A percentile compares a stretch with the other conserved stretches of the same genome.
phyloP scores from a whole-genome alignment of 2,113 vertebrate genomes.

The Sardina pilchardus region DNA sequence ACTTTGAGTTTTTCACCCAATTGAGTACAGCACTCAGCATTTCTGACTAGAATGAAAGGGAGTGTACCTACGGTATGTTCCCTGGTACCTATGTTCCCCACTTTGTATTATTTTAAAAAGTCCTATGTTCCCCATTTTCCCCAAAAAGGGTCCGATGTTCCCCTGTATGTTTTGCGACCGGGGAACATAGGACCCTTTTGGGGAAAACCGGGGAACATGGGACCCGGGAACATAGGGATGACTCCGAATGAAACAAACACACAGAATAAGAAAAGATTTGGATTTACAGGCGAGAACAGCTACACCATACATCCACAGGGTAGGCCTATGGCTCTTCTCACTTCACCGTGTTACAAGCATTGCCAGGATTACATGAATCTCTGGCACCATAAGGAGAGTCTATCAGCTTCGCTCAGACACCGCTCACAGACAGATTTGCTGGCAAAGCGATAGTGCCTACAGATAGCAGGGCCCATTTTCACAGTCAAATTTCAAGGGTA shows the following conservation, averaged over 20 bases:
- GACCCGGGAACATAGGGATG: too few species aligned
- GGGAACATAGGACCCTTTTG: too few species aligned
- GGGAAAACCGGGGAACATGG: too few species aligned
- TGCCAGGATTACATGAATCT: slow-evolving; percentile 19
- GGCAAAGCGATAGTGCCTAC: slow-evolving; percentile 12
- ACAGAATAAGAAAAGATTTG: not conserved
- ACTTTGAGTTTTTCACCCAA: not conserved
- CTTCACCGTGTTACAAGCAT: slow-evolving; percentile 31
- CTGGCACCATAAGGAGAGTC: not conserved
- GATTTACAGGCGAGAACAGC: not conserved
- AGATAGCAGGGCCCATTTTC: not conserved
- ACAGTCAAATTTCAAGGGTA: not conserved
- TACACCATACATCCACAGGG: not conserved
- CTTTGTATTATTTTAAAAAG: too few species aligned
- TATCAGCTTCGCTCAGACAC: not conserved
- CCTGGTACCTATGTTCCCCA: too few species aligned
- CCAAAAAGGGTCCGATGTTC: too few species aligned
- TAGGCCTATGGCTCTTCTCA: not conserved
- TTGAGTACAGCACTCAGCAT: not conserved
- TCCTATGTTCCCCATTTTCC: too few species aligned
- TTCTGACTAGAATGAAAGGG: not conserved
- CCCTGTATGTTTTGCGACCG: too few species aligned
- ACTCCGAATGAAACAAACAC: not conserved
- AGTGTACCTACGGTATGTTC: too few species aligned
- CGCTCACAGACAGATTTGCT: slow-evolving; percentile 2